Base-by-base conservation (phyloP, 2,113 vertebrate species). In the Erythrocebus patas region DNA sequence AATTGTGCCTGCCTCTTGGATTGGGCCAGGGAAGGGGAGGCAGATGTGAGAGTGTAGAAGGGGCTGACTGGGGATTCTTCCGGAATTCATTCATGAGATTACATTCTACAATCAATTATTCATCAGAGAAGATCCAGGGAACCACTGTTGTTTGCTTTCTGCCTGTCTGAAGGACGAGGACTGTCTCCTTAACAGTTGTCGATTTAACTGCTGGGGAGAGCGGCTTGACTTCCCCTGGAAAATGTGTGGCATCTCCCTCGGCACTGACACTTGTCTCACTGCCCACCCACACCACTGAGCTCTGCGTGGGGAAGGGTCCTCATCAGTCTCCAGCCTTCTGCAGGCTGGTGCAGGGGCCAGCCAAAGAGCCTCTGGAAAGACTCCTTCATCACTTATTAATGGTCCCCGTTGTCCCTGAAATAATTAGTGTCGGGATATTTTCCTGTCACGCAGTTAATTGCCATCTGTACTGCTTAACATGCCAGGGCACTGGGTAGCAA, bases 391-490 rank as follows among this genome's bases (percentile, higher is more conserved):
- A 91, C 95, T 98, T 97, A 97, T 97, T 98, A 97, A 93, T 93
- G 84, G 43, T 55, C n/a, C 81, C 92, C 18, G 50, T 96, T 23
- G 16, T 95, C 57, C 78, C 59, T 92, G 66, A 85, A 97, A 96
- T 94, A 89, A 98, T 96, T 59, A 97, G 91, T 81, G 52, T 61
- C 40, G 11, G 83, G 89, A 93, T 97, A 96, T 95, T 97, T 97
- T 98, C 90, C 96, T 93, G 97, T 18, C 86, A 75, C 89, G 70
- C 73, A 89, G 52, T 96, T 98, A 98, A 98, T 98, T 96, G 96
- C 86, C 83, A 87, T 95, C 57, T 94, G 72, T 68, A 91, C 45
- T 22, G 1, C 86, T 97, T 97, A 97, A 96, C 75, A 43, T 89
- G 84, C 93, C 48, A 89, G 96, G 96, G 92, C 64, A 89, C 68